Evolutionary conservation across 1,140 invertebrate genomes (phyloP), one percentile per base, ranked within the genome.

Genomic region (Stegodyphus mimosarum): DNA sequence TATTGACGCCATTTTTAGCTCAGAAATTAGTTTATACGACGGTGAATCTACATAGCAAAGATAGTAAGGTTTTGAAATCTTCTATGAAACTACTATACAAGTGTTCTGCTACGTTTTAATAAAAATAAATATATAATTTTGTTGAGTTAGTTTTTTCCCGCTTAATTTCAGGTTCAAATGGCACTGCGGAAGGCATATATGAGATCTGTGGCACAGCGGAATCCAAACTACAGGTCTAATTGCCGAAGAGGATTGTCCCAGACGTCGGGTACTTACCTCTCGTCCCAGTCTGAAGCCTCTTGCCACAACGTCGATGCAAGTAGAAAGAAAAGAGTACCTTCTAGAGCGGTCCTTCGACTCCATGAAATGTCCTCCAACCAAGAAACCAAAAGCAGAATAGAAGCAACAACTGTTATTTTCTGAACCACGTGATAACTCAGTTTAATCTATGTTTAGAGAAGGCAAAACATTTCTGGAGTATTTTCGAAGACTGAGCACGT

Each of bases 141-240:
- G 1, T 33, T 33, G 3, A 33, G 3, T 33, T 33, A 33, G 33
- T 71, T 63, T n/a, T 55, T n/a, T n/a, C n/a, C 5, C 33, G 33
- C 33, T 33, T 33, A 33, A 33, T 92, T 88, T 90, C 92, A 92
- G 89, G 91, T 92, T 18, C 86, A 88, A 75, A 85, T 71, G 53
- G 84, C 81, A 11, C 17, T 88, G 13, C 67, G 78, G 49, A 84
- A 87, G 49, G 76, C 83, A 0, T 88, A 88, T 70, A 77, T 88
- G 69, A 86, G 88, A 0, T 53, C 83, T 6, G n/a, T 75, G 0
- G 51, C 74, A 33, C 83, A 71, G 18, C 83, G 83, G 5, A 77
- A 85, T 17, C 73, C 83, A 50, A 49, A 85, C 51, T 33, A 55
- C 11, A 18, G 52, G 7, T 85, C n/a, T 48, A 76, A 60, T 10